A percentile compares a stretch with the other conserved stretches of the same genome.
Conservation (phyloP, 2,113 vertebrate genomes). For the Ictalurus punctatus region DNA sequence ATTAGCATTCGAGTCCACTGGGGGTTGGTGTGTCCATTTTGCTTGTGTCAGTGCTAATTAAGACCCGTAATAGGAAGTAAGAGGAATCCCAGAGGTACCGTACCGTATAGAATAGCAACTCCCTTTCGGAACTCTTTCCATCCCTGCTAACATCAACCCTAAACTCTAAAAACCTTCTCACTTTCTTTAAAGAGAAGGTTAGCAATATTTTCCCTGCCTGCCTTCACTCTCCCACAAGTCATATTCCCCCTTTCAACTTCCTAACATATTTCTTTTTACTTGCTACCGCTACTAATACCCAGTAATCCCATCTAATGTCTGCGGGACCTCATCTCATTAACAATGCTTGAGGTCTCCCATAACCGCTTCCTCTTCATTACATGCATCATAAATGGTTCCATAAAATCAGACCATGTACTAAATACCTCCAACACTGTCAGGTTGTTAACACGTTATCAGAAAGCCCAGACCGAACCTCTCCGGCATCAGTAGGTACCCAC, state of each 20-base stretch:
- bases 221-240: not conserved
- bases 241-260: no score
- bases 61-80: conserved; percentile 21
- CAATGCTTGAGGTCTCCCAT: not conserved
- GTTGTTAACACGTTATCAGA: not conserved
- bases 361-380: conserved; percentile 13
- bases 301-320: not conserved
- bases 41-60: conserved; percentile 46
- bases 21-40: conserved; percentile 29
- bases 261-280: not conserved
- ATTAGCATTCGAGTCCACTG: not conserved
- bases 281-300: not conserved
- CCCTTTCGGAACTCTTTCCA: not conserved
- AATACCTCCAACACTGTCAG: not conserved
- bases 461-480: not conserved
- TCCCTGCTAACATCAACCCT: not conserved
- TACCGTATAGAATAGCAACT: not conserved
- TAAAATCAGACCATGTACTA: conserved; percentile 5
- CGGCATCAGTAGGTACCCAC: not conserved
- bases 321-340: not conserved
- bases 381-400: conserved; percentile 25
- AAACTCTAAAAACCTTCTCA: not conserved
- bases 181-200: not conserved
- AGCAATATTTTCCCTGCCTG: not conserved
- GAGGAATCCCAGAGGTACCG: conserved; percentile 4